phyloP scores from a whole-genome alignment of 2,888 invertebrate species.

The Hydrotaea diabolus region DNA sequence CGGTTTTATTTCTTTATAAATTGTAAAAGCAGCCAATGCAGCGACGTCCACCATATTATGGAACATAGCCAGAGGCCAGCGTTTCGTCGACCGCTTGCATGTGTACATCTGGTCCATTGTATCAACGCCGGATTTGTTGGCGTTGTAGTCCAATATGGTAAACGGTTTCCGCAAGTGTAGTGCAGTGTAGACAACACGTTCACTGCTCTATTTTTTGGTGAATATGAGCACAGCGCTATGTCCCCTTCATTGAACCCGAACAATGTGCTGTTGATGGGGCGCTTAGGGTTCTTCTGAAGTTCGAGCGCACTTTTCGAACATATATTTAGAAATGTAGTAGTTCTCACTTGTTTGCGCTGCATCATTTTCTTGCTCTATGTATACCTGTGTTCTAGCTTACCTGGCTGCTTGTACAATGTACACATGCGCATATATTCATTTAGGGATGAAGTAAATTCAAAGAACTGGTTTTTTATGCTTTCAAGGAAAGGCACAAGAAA shows the following conservation, averaged over 20 bases:
- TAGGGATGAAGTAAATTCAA: no score
- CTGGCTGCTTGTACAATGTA: no score
- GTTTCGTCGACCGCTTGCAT: not conserved
- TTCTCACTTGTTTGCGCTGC: no score
- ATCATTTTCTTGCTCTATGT: no score
- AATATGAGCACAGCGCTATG: slow-evolving; percentile 21
- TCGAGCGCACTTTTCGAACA: not conserved
- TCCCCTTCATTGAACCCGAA: slow-evolving; percentile 21
- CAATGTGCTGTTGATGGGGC: not conserved
- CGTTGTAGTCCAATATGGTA: not conserved
- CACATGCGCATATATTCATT: no score
- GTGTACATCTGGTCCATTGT: not conserved
- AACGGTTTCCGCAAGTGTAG: slow-evolving; percentile 14
- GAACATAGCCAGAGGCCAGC: not conserved
- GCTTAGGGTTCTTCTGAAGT: no score
- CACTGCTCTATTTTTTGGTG: slow-evolving; percentile 15
- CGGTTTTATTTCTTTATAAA: not conserved
- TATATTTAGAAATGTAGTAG: no score
- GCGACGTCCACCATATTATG: slow-evolving; percentile 22
- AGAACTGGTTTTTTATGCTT: no score
- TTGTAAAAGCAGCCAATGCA: slow-evolving; percentile 9
- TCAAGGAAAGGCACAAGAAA: no score
- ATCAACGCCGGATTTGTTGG: slow-evolving; percentile 8
- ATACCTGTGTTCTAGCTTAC: no score
- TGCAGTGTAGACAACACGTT: slow-evolving; percentile 16